A percentile compares a stretch with the other conserved stretches of the same genome.
phyloP scores from a whole-genome alignment of 2,113 vertebrate genomes.

The Spea multiplicata region DNA sequence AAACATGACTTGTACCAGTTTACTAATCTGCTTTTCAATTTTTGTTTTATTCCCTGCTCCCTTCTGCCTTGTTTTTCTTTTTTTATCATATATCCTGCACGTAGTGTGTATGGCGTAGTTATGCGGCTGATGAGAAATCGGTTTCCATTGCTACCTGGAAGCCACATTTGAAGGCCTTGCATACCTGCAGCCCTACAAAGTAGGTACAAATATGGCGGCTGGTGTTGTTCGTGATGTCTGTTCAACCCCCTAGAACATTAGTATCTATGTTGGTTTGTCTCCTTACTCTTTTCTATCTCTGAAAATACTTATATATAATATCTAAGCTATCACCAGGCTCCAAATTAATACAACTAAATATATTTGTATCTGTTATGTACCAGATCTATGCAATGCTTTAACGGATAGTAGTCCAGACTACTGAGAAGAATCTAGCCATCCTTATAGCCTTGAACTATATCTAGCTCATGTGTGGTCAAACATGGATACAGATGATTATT shows the following conservation, averaged over 20 bases:
- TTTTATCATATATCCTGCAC: conserved; percentile 71
- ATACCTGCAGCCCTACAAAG: conserved; percentile 99
- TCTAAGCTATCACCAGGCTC: conserved; percentile 54
- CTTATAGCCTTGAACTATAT: no score
- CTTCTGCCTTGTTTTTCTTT: conserved; percentile 62
- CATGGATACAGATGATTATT: no score
- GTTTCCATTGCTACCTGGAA: conserved; percentile 99
- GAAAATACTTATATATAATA: conserved; percentile 47
- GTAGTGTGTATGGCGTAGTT: conserved; percentile 99
- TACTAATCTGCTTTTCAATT: conserved; percentile 76
- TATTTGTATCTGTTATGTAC: no score
- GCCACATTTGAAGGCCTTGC: conserved; percentile 98
- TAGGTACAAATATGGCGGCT: conserved; percentile 88
- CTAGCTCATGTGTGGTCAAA: no score
- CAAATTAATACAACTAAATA: conserved; percentile 16
- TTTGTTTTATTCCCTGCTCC: conserved; percentile 69
- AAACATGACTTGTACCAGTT: conserved; percentile 65
- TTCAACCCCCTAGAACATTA: conserved; percentile 58
- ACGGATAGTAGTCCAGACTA: neutral
- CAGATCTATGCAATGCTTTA: neutral
- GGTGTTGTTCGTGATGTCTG: conserved; percentile 67
- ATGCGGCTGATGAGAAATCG: conserved; percentile 98
- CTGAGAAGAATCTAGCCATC: neutral
- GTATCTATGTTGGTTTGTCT: conserved; percentile 54
- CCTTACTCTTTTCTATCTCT: conserved; percentile 33